Evolutionary conservation across 2,888 invertebrate species (phyloP).

Genomic region (Tupiocoris notatus): DNA sequence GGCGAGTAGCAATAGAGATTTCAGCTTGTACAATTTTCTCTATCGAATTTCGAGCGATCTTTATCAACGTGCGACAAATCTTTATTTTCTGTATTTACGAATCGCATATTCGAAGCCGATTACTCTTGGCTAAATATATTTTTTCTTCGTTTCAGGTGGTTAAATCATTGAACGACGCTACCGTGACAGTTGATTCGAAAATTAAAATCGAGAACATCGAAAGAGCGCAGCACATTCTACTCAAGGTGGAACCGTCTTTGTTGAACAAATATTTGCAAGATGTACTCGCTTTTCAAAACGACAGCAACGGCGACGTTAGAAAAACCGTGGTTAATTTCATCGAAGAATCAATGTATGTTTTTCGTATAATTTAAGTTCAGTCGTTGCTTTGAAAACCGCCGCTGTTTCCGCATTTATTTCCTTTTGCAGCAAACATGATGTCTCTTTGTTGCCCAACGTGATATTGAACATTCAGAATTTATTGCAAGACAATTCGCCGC

Average conservation of each 20-base stretch:
- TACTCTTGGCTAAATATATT: no score
- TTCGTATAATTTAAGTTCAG: no score
- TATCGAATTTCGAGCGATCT: background rate
- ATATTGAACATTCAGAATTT: constrained; percentile 76
- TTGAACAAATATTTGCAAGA: constrained; percentile 87
- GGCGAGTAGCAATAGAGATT: no score
- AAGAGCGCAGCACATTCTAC: constrained; percentile 82
- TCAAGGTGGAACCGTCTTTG: constrained; percentile 74
- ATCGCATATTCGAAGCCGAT: no score
- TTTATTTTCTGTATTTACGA: no score
- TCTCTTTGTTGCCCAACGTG: constrained; percentile 76
- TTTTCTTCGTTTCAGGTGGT: constrained; percentile 64
- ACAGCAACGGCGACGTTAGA: constrained; percentile 79
- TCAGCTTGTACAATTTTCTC: no score
- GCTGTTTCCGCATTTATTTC: background rate
- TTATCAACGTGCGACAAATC: background rate
- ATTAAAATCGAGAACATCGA: constrained; percentile 68
- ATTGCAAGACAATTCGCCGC: constrained; percentile 73
- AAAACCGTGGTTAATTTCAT: constrained; percentile 87
- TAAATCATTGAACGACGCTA: constrained; percentile 73
- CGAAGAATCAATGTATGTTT: constrained; percentile 85
- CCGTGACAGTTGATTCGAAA: constrained; percentile 62
- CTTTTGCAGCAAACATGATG: constrained; percentile 76
- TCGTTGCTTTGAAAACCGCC: no score
- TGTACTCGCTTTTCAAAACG: constrained; percentile 79